Evolutionary conservation across 2,888 invertebrate genomes (phyloP), one percentile per base, ranked within the genome.

Genomic region (Drosophila mayaguana): DNA sequence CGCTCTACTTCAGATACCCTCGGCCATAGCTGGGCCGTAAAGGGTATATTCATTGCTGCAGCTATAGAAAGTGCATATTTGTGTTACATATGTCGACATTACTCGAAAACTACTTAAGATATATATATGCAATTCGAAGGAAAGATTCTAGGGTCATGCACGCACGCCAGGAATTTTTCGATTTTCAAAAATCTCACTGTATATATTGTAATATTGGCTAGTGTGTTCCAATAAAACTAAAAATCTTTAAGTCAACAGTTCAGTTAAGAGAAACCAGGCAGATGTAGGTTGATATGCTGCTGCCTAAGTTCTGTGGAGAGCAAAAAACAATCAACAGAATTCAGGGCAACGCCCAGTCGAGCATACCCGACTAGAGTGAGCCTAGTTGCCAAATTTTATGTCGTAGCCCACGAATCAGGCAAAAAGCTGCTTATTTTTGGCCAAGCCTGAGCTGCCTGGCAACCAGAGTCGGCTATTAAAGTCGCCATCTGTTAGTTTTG

Each of bases 401-500:
- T 22, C n/a, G 12, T 8, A 16, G 11, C 12, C 22, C 11, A 34
- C 18, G 43, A 8, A n/a, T 36, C n/a, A 20, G n/a, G 3, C 28
- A 12, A 43, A 63, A 64, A 38, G 11, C 45, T 38, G 20, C 28
- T 53, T 66, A 38, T 22, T n/a, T n/a, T 63, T 36, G 12, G 32
- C 28, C 20, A 4, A 22, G 42, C 3, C n/a, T 55, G 20, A 8
- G 42, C 40, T 20, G 38, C 45, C 57, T 8, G 12, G 57, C 46
- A 46, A 28, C 20, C 16, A 16, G 18, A 2, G 28, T 1, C 2
- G 16, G 18, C 34, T n/a, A 25, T 55, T 68, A 34, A 25, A 32
- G 32, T 14, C 16, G 18, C 18, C 55, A 51, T 51, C 51, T 66
- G 54, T 54, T 64, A 38, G 53, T 45, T 54, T 32, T 53, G 16